phyloP scores from a whole-genome alignment of 1,140 invertebrate species.

The Cotesia glomerata region DNA sequence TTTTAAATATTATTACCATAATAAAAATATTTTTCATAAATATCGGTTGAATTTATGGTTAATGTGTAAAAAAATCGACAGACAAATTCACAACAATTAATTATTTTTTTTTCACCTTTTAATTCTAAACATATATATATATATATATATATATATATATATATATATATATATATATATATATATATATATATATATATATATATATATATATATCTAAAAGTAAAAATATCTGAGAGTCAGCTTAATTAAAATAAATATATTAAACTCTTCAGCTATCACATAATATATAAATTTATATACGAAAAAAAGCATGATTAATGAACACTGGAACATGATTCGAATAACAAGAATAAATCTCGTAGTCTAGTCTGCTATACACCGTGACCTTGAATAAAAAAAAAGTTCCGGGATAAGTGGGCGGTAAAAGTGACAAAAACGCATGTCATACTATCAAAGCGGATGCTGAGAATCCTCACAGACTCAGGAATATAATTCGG shows the following conservation, averaged over 20 bases:
- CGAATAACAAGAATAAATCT: conserved; percentile 12
- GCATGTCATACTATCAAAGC: conserved; percentile 15
- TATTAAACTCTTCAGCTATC: neutral
- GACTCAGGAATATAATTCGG: neutral
- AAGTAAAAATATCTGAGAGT: neutral
- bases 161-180: neutral
- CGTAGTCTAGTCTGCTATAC: conserved; percentile 4
- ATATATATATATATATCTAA: neutral
- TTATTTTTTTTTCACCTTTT: too few relatives aligned
- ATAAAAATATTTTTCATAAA: too few relatives aligned
- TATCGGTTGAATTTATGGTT: too few relatives aligned
- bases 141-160: neutral
- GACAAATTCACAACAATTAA: too few relatives aligned
- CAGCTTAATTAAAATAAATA: conserved; percentile 6
- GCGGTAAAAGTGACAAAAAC: conserved; percentile 20
- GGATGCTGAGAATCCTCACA: neutral
- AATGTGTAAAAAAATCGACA: too few relatives aligned
- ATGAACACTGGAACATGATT: conserved; percentile 3
- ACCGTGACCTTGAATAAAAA: conserved; percentile 9
- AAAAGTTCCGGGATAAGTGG: conserved; percentile 21
- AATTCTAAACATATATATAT: too few relatives aligned
- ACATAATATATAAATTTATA: neutral
- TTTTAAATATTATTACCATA: too few relatives aligned
- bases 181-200: too few relatives aligned
- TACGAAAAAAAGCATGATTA: neutral